Evolutionary conservation across 1,140 invertebrate species (phyloP).

Genomic region (Laupala kohalensis): DNA sequence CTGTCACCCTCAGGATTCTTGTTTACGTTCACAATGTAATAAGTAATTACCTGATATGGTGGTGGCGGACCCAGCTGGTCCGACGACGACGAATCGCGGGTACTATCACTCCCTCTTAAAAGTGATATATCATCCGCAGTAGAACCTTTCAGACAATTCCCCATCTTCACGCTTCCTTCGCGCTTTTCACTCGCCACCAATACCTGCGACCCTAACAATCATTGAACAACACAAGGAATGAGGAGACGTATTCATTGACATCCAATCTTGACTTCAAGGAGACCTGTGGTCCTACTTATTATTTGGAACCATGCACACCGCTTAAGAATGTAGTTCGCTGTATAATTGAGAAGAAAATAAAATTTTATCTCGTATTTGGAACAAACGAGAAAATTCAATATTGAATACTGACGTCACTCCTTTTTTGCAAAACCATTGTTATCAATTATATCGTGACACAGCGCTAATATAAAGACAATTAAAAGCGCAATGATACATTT

Average conservation of each 20-base stretch:
- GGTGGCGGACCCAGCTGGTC: slow-evolving; percentile 33
- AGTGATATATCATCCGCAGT: slow-evolving; percentile 46
- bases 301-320: not conserved
- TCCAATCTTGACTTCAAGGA: not conserved
- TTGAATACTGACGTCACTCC: not conserved
- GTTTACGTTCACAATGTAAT: not conserved
- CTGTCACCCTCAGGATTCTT: not conserved
- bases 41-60: slow-evolving; percentile 34
- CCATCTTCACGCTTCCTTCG: slow-evolving; percentile 30
- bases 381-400: not conserved
- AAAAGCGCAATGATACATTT: not conserved
- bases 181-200: not conserved
- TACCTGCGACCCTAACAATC: not conserved
- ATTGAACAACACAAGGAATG: not conserved
- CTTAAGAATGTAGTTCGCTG: not conserved
- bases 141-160: slow-evolving; percentile 45
- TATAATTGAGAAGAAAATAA: not conserved
- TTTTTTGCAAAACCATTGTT: too few relatives aligned
- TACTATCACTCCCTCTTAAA: slow-evolving; percentile 38
- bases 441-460: too few relatives aligned
- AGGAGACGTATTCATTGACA: not conserved
- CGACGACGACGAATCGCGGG: slow-evolving; percentile 31
- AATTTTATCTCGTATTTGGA: not conserved
- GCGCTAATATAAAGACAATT: not conserved
- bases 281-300: not conserved